phyloP scores from a whole-genome alignment of 2,888 invertebrate genomes.

The Sarcophaga subvicina region DNA sequence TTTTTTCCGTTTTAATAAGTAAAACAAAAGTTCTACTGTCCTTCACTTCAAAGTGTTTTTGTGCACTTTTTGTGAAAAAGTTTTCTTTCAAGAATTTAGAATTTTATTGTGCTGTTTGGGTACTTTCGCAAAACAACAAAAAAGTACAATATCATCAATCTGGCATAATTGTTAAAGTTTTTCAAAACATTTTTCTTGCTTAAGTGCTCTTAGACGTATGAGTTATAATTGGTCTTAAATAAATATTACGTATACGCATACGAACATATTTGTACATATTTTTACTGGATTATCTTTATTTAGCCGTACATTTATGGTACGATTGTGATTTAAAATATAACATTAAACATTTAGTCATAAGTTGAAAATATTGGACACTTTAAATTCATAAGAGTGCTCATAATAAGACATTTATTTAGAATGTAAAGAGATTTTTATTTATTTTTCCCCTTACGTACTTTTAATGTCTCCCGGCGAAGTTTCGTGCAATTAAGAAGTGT shows the following conservation, averaged over 20 bases:
- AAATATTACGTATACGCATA: constrained; percentile 11
- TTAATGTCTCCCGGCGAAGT: too few species aligned
- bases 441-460: too few species aligned
- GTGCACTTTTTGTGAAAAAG: constrained; percentile 17
- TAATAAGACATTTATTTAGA: too few species aligned
- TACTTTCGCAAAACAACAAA: constrained; percentile 40
- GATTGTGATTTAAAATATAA: too few species aligned
- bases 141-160: constrained; percentile 57
- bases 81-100: constrained; percentile 25
- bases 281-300: too few species aligned
- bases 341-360: too few species aligned
- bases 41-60: background rate
- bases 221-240: constrained; percentile 42
- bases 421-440: too few species aligned
- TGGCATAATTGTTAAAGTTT: constrained; percentile 47
- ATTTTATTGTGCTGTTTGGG: constrained; percentile 27
- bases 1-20: constrained; percentile 7
- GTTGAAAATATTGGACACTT: too few species aligned
- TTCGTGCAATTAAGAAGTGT: too few species aligned
- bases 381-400: too few species aligned
- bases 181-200: constrained; percentile 30
- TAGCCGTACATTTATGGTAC: too few species aligned
- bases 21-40: constrained; percentile 43
- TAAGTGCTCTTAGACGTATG: constrained; percentile 40
- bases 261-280: too few species aligned